Percentiles rank a stretch among this genome's conserved stretches.
These are phyloP conservation scores for Colaptes auratus DNA, from an alignment of 2,113 vertebrate species.

Conservation along the genomic window DNA sequence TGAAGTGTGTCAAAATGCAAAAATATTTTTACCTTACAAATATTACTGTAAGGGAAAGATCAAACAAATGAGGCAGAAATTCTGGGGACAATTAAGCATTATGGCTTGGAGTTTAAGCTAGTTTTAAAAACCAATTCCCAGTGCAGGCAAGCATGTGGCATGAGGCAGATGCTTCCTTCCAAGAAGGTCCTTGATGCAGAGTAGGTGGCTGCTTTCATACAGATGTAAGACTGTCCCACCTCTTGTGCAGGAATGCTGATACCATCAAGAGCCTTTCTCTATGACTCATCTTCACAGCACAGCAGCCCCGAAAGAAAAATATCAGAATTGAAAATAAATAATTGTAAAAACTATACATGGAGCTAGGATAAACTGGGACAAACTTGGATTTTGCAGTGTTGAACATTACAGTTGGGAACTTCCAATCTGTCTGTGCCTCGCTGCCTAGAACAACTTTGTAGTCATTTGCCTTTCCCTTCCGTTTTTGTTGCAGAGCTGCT, in stretches of 20 bases:
- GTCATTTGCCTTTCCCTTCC: not conserved
- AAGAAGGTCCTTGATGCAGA: not conserved
- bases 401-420: not conserved
- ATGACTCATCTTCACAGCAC: not conserved
- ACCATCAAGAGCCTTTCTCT: not conserved
- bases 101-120: not conserved
- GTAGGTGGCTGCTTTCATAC: not conserved
- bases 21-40: not conserved
- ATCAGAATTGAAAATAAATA: not conserved
- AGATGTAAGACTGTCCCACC: not conserved
- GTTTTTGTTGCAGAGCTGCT: no score
- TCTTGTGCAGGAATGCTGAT: not conserved
- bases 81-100: not conserved
- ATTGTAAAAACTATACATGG: no score
- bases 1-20: not conserved
- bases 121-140: not conserved
- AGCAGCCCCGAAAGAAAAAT: not conserved
- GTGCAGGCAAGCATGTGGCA: rapidly evolving
- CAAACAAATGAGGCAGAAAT: not conserved
- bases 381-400: not conserved
- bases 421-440: not conserved
- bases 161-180: no score
- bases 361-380: not conserved
- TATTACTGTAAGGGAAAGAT: not conserved
- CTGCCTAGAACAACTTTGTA: not conserved